Evolutionary conservation across 1,140 invertebrate genomes (phyloP), one percentile per base, ranked within the genome.

Genomic region (Lutraria rhynchaena): DNA sequence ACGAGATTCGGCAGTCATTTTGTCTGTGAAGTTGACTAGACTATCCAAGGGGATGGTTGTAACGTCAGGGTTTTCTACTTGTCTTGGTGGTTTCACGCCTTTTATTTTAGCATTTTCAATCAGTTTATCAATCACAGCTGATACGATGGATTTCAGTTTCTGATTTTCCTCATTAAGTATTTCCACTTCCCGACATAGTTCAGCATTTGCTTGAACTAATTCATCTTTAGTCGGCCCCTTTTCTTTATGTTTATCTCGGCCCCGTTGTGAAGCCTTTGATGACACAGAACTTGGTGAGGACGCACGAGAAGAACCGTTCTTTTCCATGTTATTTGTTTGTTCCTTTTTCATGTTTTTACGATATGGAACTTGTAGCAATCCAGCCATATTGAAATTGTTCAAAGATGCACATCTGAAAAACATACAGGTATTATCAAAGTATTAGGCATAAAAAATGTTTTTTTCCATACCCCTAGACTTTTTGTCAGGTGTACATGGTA

Each of bases 141-240:
- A 37, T 4, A 87, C 33, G 57, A 80, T 86, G 13, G 81, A 83
- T 80, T 87, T 86, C 7, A 89, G 44, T n/a, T 82, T n/a, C 22
- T 77, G 67, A 69, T 86, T 88, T 84, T 88, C 80, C 51, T 75
- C 61, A 53, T 82, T 81, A 11, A 88, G 67, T 57, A 31, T 49
- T 53, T 86, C 84, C 27, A 87, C 73, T 81, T 84, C 77, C 61
- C 76, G 60, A 29, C 70, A 84, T 17, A 90, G 80, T 19, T 87
- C 80, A 46, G 81, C 53, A 74, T 87, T 88, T 60, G 89, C 84
- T 44, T 86, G 83, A 11, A 78, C 78, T 22, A 90, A 55, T 49
- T 86, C 83, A 19, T 86, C 86, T 17, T 85, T 71, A 9, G 69
- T 58, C 31, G 78, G 78, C 5, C 78, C 69, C 44, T 81, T 73